These are phyloP conservation scores for Tetragonula clypearis DNA, from an alignment of 1,140 invertebrate species.

Conservation along the genomic window DNA sequence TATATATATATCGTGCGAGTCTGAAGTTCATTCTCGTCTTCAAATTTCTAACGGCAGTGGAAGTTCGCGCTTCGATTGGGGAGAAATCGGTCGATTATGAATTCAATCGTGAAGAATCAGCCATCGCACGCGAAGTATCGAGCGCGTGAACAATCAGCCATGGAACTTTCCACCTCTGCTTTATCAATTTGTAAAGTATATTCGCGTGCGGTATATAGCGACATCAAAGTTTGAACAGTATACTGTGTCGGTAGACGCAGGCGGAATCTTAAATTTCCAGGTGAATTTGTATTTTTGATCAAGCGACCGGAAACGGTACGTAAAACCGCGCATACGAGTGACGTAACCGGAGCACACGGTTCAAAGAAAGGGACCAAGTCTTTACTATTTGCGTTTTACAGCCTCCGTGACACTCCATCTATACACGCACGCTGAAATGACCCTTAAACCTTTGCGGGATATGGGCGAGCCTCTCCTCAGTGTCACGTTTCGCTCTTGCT, in stretches of 20 bases:
- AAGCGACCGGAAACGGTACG: not conserved
- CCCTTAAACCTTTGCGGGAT: conserved; percentile 13
- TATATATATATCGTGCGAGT: too few relatives aligned
- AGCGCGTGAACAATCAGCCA: not conserved
- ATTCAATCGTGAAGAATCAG: not conserved
- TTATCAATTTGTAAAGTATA: not conserved
- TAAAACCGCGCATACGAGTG: not conserved
- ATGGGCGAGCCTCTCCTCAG: not conserved
- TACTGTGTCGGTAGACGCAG: not conserved
- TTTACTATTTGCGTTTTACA: conserved; percentile 7
- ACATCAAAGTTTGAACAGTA: not conserved
- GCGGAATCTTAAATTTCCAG: not conserved
- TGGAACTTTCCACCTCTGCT: not conserved
- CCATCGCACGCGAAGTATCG: not conserved
- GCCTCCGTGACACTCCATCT: conserved; percentile 4
- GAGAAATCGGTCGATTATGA: not conserved
- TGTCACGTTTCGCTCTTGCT: conserved; percentile 22
- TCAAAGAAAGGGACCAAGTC: not conserved
- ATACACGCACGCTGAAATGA: not conserved
- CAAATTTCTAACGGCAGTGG: not conserved
- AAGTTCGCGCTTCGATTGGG: not conserved
- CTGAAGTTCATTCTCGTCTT: too few relatives aligned
- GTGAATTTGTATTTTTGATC: not conserved
- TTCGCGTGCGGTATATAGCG: not conserved
- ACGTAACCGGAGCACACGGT: not conserved